Evolutionary conservation across 2,113 vertebrate genomes (phyloP), one percentile per base, ranked within the genome.

Genomic region (Cranoglanis bouderius): DNA sequence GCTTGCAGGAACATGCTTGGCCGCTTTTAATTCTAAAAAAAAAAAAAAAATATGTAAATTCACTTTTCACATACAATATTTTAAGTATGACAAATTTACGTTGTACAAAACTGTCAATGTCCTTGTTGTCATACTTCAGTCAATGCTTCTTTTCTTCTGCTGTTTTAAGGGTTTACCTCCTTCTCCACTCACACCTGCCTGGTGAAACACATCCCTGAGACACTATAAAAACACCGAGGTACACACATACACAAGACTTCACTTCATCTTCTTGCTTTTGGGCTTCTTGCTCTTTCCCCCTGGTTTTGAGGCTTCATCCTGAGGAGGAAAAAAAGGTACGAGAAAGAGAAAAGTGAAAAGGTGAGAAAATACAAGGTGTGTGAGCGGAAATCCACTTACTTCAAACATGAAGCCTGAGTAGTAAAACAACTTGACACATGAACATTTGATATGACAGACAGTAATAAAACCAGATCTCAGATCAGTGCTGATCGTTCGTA

Each of bases 221-320:
- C 43, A 10, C 46, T 40, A 43, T 59, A 84, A 18, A 72, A 57
- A 59, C 16, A 6, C 81, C 70, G 78, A 38, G 29, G 19, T 14
- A 53, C 49, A 24, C 40, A 32, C 2, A 9, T 32, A 80, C 59
- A 43, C n/a, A n/a, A 0, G 70, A 77, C 61, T 84, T 96, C 90
- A 96, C 91, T 95, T 96, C 8, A 91, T 90, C 91, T 95, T 96
- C 94, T 95, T 96, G 93, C 82, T 90, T 94, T 95, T 95, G 65
- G 92, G 84, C 89, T 84, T 95, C 88, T 94, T 96, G 92, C 86
- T 92, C 91, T 94, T 95, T 2, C 90, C 92, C 88, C 94, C 95
- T 6, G 93, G 84, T 93, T 93, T 96, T 88, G 88, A 67, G 46
- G 90, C 77, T 4, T 95, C 96, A 87, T 96, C 95, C 95, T 96